These are phyloP conservation scores for Sanderia malayensis DNA, from an alignment of 30 jellyfish, hydroid and myxozoan species.

Conservation along the genomic window DNA sequence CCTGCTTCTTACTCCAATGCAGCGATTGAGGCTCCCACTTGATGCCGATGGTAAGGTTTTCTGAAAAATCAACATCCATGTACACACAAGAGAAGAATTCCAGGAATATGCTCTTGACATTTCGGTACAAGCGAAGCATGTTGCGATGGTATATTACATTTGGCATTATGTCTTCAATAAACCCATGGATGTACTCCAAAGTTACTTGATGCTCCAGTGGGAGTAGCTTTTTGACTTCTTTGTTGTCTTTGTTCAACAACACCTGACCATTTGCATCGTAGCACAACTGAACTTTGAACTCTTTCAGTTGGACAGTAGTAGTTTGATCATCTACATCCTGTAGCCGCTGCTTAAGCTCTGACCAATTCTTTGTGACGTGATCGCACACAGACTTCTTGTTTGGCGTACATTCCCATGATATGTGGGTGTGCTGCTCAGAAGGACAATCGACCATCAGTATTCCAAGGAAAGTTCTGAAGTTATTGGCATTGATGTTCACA, in stretches of 20 bases:
- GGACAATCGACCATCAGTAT: background rate
- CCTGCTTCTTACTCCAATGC: constrained; percentile 1
- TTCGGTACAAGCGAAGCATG: background rate
- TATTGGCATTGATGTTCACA: background rate
- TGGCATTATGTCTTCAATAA: background rate
- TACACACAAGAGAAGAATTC: background rate
- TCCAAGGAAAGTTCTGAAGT: background rate
- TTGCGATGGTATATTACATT: constrained; percentile 19
- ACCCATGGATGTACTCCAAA: background rate
- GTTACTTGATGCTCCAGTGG: background rate
- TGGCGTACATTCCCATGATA: constrained; percentile 14
- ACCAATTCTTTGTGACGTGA: background rate
- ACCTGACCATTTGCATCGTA: constrained; percentile 12
- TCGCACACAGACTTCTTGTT: background rate
- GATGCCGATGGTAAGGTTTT: constrained; percentile 4
- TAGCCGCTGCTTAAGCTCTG: background rate
- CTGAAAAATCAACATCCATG: constrained; percentile 8
- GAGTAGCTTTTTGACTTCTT: background rate
- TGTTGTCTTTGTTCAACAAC: constrained; percentile 2
- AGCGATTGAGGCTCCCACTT: constrained; percentile 17
- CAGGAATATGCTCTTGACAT: background rate
- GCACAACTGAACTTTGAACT: background rate
- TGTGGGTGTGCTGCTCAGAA: background rate
- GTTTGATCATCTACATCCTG: background rate
- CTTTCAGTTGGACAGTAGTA: background rate